Evolutionary conservation across 2,113 vertebrate species (phyloP), one percentile per base, ranked within the genome.

Genomic region (Variabilichromis moorii): DNA sequence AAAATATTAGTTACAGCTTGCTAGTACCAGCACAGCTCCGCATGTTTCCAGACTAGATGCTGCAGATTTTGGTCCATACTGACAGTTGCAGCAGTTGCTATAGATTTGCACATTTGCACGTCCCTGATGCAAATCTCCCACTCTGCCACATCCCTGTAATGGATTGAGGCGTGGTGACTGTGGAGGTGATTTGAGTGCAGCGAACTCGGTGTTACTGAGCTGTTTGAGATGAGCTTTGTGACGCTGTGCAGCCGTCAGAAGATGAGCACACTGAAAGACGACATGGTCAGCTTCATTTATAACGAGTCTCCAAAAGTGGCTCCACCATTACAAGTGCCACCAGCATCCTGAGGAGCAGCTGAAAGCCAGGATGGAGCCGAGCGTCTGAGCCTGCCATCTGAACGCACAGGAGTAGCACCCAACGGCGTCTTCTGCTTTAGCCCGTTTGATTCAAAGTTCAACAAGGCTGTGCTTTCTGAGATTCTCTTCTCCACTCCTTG

Each of bases 1-100:
- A 35, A 63, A 63, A 63, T 19, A 7, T 63, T 63, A 63, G 59
- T 33, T 63, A 19, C 59, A 63, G 59, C 59, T 63, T 63, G 31
- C 59, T 63, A 35, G 59, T 7, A 4, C 31, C 31, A 63, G 3
- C 31, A 66, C 0, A 5, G 33, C 61, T 3, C 59, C 0, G 2
- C 57, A 61, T 61, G 28, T 61, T 61, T 33, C 9, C 57, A 61
- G 28, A 35, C 31, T 63, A 63, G 17, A 63, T 63, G 10, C 10
- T 68, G 16, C 59, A 63, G 31, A 63, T 35, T 63, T 63, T 33
- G 16, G 28, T 63, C 59, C 8, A 6, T 33, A 61, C 16, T 61
- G 59, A 33, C 28, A 33, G 26, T 6, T 61, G 59, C 28, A 61
- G 59, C 28, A 61, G 59, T 61, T 61, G 59, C 28, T 33, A 19